These are phyloP conservation scores for Drosophila falleni DNA, from an alignment of 2,888 invertebrate species.

Conservation along the genomic window DNA sequence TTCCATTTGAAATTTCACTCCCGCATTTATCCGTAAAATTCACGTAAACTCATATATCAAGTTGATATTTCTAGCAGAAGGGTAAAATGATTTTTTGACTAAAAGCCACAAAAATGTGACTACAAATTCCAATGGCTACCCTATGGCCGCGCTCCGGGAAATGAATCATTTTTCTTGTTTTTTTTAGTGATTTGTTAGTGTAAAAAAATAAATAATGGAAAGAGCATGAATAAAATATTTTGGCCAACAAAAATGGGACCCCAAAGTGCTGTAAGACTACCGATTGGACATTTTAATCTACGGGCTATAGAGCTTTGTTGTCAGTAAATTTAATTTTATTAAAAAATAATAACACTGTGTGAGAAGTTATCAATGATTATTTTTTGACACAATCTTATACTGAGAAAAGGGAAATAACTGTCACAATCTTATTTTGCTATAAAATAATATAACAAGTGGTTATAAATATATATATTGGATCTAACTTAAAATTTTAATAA, in stretches of 20 bases:
- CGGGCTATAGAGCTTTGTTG: not conserved
- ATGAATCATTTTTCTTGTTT: constrained; percentile 4
- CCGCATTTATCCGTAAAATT: not conserved
- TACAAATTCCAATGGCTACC: constrained; percentile 1
- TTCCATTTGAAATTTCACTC: not conserved
- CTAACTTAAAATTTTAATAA: no score
- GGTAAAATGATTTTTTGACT: constrained; percentile 8
- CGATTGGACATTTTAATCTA: not conserved
- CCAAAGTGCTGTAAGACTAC: not conserved
- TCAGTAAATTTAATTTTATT: constrained; percentile 1
- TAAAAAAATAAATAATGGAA: constrained; percentile 4
- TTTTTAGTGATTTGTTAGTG: constrained; percentile 7
- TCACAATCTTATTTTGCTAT: no score
- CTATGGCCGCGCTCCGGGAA: constrained; percentile 4
- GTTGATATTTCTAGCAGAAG: not conserved
- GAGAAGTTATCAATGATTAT: no score
- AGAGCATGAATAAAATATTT: constrained; percentile 2
- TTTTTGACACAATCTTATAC: not conserved
- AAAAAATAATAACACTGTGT: no score
- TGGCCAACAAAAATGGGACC: not conserved
- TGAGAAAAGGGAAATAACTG: no score
- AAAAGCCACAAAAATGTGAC: constrained; percentile 8
- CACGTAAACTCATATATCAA: not conserved
- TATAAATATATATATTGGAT: no score
- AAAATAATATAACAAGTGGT: no score